Percentiles rank a stretch among this genome's conserved stretches.
Evolutionary conservation across 2,113 vertebrate species (phyloP).

Genomic region (Corvus hawaiiensis): DNA sequence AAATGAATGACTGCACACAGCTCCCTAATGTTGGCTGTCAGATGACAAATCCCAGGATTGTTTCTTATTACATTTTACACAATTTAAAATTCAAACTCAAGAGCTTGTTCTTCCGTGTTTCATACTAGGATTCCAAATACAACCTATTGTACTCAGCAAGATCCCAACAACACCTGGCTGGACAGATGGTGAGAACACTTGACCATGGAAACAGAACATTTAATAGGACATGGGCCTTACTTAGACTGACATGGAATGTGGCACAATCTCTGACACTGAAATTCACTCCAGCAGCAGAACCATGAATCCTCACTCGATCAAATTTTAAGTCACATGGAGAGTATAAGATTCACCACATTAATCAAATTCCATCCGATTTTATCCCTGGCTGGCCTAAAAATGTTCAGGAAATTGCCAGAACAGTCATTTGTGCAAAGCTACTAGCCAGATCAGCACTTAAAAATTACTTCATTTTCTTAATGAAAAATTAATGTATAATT

Average conservation of each 20-base stretch:
- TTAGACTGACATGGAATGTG: fast-evolving
- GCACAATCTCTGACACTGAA: not conserved
- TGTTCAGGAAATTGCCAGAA: not conserved
- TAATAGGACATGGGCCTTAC: not conserved
- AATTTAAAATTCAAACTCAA: not conserved
- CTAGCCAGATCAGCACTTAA: not conserved
- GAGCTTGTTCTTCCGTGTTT: not conserved
- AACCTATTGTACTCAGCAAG: not conserved
- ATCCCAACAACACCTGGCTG: not conserved
- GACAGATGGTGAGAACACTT: not conserved
- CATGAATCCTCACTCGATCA: fast-evolving
- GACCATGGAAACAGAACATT: not conserved
- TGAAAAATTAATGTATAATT: not conserved
- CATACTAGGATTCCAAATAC: not conserved
- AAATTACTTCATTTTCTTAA: not conserved
- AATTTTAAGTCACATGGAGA: not conserved
- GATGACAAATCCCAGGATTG: not conserved
- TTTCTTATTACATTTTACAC: not conserved
- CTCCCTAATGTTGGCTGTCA: not conserved
- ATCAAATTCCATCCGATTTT: not conserved
- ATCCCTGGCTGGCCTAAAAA: not conserved
- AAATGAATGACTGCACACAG: not conserved
- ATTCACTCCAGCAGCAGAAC: not conserved
- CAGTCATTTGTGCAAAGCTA: not conserved
- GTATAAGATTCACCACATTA: not conserved